These are phyloP conservation scores for Apodemus sylvaticus DNA, from an alignment of 2,113 vertebrate species.

Conservation along the genomic window DNA sequence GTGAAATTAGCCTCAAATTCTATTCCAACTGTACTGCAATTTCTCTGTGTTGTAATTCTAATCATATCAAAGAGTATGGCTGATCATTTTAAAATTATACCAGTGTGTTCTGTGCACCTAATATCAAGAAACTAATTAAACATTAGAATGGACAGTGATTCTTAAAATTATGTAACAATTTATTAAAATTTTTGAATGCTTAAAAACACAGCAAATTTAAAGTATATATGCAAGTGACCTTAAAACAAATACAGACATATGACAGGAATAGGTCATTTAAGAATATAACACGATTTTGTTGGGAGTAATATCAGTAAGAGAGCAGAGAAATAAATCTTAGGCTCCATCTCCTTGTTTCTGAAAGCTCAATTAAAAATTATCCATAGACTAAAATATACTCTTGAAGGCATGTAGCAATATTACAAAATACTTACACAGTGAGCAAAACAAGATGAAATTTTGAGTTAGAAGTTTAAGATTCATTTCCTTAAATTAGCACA, in stretches of 20 bases:
- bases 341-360: not conserved
- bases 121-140: not conserved
- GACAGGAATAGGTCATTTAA: not conserved
- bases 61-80: not conserved
- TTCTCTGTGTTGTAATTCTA: not conserved
- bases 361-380: not conserved
- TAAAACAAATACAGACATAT: not conserved
- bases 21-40: not conserved
- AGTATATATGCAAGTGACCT: not conserved
- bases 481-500: not conserved
- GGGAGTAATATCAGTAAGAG: not conserved
- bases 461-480: not conserved
- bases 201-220: not conserved
- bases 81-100: not conserved
- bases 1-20: slow-evolving; percentile 66
- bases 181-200: not conserved
- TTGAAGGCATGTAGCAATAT: not conserved
- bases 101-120: accelerated
- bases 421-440: not conserved
- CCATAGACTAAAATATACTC: not conserved
- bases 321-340: not conserved
- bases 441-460: not conserved
- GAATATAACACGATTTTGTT: not conserved
- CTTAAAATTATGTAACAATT: not conserved
- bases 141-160: not conserved